Evolutionary conservation across 2,797 vertebrate genomes (phyloP).

Genomic region (Ibycter americanus): DNA sequence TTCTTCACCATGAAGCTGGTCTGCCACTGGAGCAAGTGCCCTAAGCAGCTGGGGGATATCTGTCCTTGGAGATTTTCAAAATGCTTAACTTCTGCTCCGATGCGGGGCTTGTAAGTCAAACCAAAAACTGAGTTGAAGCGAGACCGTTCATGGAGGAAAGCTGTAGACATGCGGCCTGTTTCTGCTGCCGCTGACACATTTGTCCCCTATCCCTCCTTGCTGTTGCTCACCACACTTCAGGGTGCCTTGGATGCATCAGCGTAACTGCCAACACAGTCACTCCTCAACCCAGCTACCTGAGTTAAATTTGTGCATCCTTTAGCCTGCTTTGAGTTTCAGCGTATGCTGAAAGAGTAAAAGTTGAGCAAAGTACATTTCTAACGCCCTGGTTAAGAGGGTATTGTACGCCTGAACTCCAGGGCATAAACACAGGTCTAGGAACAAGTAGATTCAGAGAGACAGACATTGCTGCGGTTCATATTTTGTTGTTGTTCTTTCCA

Average conservation of each 20-base stretch:
- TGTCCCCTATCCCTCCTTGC: neutral
- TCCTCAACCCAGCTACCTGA: neutral
- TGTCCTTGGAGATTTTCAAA: neutral
- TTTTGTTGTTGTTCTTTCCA: neutral
- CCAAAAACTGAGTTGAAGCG: neutral
- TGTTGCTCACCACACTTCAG: neutral
- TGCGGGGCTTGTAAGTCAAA: rapidly evolving
- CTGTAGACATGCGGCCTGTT: rapidly evolving
- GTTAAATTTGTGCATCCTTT: neutral
- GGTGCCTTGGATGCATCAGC: neutral
- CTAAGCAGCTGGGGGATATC: neutral
- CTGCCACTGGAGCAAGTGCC: neutral
- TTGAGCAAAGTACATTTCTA: neutral
- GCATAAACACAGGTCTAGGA: neutral
- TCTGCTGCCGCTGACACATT: neutral
- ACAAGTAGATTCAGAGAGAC: neutral
- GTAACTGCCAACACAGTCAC: neutral
- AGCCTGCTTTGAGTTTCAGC: neutral
- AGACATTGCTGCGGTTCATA: neutral
- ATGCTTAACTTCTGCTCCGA: neutral
- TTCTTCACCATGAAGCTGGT: neutral
- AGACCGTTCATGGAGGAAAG: neutral
- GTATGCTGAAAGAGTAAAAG: neutral
- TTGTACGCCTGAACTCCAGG: neutral
- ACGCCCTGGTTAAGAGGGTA: neutral